A percentile compares a stretch with the other conserved stretches of the same genome.
phyloP scores from a whole-genome alignment of 2,888 invertebrate species.

The Drosophila buzzatii region DNA sequence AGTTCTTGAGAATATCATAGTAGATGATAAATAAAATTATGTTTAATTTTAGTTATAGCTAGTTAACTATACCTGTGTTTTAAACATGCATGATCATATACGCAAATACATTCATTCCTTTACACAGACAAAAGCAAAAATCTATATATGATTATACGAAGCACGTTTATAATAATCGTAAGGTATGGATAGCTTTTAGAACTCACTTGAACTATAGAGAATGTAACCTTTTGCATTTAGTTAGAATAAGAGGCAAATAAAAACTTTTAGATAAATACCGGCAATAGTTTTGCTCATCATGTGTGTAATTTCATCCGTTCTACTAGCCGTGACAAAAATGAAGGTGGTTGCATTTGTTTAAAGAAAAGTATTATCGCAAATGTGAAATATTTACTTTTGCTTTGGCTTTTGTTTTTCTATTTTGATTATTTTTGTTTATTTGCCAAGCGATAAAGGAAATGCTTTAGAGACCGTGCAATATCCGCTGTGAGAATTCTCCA shows the following conservation, averaged over 20 bases:
- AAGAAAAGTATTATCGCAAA: constrained; percentile 13
- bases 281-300: constrained; percentile 6
- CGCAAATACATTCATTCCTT: background rate
- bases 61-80: background rate
- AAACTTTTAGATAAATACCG: constrained; percentile 18
- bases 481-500: constrained; percentile 52
- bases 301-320: constrained; percentile 42
- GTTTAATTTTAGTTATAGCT: background rate
- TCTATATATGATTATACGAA: no score
- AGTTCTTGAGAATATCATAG: background rate
- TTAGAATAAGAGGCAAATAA: constrained; percentile 11
- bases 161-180: no score
- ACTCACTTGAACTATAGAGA: no score
- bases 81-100: background rate
- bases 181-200: background rate
- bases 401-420: constrained; percentile 30
- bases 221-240: background rate
- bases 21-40: background rate
- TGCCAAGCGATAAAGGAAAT: constrained; percentile 51
- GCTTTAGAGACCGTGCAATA: constrained; percentile 47
- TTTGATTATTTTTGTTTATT: constrained; percentile 35
- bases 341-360: constrained; percentile 9
- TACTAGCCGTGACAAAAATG: constrained; percentile 46
- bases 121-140: background rate
- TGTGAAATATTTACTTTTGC: constrained; percentile 33